Base-by-base conservation (phyloP, 2,888 invertebrate genomes). In the Deilephila elpenor region DNA sequence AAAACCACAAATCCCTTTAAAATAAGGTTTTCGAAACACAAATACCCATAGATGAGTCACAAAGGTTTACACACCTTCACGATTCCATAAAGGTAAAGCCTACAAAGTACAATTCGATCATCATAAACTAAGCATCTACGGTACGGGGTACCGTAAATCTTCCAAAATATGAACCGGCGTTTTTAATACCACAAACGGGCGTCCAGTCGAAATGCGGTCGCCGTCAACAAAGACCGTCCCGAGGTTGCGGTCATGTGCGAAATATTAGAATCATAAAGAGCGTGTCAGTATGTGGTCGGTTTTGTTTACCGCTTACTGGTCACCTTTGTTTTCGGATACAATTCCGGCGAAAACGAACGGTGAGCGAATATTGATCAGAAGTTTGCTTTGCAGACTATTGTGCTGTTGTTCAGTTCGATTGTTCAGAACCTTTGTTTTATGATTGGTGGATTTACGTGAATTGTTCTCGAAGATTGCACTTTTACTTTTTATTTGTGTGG, bases 151-250 rank as follows among this genome's bases (percentile, higher is more conserved):
- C 25, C 51, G 51, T 67, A 67, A 67, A 67, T 67, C 67, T 77
- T 73, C 74, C 74, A 72, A 77, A 76, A 78, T 76, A 76, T 73
- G 79, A 80, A 80, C 25, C 25, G 44, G 14, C 25, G 51, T 78
- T 78, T 74, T 78, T 72, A 77, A 71, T 78, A 84, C 87, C 87
- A 79, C 81, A 82, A 77, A 74, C 64, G n/a, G 20, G 44, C 67
- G 67, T 82, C 83, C 85, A 85, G 83, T 82, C 67, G 7, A 67
- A 67, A 85, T 83, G 85, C 82, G 86, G 88, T 85, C 79, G 82
- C 78, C 76, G 82, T 76, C 84, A 85, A 86, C 85, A 86, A 86
- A 86, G 84, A 82, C 79, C 79, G 82, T 81, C 83, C 85, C 82
- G 84, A 83, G 83, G 83, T 82, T 86, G 89, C 77, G 89, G 89